Base-by-base conservation (phyloP, 2,113 vertebrate genomes). In the Mobula birostris region DNA sequence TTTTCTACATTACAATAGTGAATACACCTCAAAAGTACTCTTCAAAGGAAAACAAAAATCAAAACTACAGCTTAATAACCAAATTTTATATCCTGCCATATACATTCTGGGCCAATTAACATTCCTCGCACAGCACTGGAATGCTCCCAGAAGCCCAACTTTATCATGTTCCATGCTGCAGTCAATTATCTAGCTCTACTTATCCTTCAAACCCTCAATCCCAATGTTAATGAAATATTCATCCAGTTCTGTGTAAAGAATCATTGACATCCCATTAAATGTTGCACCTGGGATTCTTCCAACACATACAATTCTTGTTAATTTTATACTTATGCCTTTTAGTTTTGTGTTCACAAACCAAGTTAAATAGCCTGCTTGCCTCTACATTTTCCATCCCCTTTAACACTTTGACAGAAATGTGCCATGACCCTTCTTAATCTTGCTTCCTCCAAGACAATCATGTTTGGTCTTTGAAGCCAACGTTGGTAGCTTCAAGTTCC, bases 201-300 rank as follows among this genome's bases (percentile, higher is more conserved):
- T 32, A 90, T 90, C 61, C 29, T 66, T 68, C 61, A 90, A 90
- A 66, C 61, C 85, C 85, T 90, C 85, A 90, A 68, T 68, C 61
- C 85, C 61, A 90, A 90, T 68, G n/a, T 90, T 90, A 32, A 90
- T 90, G 85, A 90, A 90, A 90, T 90, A 90, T 90, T 90, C 85
- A 90, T 90, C 61, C 29, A 6, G 85, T 68, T 19, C 61, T 32
- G n/a, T 90, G 85, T 90, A 90, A 90, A 68, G 85, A 66, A 68
- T n/a, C 61, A 66, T 36, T 88, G 61, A 90, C 85, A 90, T 90
- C 61, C n/a, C 29, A 90, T 90, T 90, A 66, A 90, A 32, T 66
- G 1, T 61, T 90, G 15, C 15, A n/a, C 9, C 61, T 90, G 85
- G 58, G 61, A 32, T 63, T 15, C 61, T 90, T 90, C 85, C 85